A percentile compares a stretch with the other conserved stretches of the same genome.
These are phyloP conservation scores for Ceryle rudis DNA, from an alignment of 2,797 vertebrate species.

Conservation along the genomic window DNA sequence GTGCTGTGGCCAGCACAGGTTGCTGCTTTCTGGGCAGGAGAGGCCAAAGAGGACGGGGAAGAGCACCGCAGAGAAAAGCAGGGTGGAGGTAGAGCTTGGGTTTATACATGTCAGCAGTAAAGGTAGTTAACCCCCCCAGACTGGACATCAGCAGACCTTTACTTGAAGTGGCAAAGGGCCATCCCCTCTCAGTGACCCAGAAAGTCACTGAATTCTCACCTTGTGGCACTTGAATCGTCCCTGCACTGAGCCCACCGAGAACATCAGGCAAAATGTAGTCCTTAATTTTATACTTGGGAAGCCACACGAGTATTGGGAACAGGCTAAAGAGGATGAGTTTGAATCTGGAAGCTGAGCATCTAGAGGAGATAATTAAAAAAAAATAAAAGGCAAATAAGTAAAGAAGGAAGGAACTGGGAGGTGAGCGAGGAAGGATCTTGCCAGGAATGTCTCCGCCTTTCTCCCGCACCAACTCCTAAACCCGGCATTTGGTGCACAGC, in stretches of 20 bases:
- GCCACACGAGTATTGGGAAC: constrained; percentile 87
- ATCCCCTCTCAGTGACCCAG: accelerated
- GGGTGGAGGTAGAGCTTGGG: not conserved
- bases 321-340: constrained; percentile 82
- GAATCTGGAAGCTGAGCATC: constrained; percentile 85
- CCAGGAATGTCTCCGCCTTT: not conserved
- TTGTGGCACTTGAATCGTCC: constrained; percentile 93
- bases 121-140: not conserved
- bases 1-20: not conserved
- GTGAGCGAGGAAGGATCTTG: not conserved
- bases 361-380: constrained; percentile 31
- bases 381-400: not conserved
- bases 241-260: constrained; percentile 89
- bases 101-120: not conserved
- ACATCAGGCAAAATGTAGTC: constrained; percentile 86
- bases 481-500: not conserved
- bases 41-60: not conserved
- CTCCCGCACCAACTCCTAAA: not conserved
- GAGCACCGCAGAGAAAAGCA: not conserved
- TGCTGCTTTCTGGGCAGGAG: not conserved
- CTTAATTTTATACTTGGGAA: constrained; percentile 90
- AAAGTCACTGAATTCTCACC: constrained; percentile 72
- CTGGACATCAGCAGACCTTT: not conserved
- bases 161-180: not conserved
- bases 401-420: not conserved